Evolutionary conservation across 2,888 invertebrate genomes (phyloP), one percentile per base, ranked within the genome.

Genomic region (Cheilosia urbana): DNA sequence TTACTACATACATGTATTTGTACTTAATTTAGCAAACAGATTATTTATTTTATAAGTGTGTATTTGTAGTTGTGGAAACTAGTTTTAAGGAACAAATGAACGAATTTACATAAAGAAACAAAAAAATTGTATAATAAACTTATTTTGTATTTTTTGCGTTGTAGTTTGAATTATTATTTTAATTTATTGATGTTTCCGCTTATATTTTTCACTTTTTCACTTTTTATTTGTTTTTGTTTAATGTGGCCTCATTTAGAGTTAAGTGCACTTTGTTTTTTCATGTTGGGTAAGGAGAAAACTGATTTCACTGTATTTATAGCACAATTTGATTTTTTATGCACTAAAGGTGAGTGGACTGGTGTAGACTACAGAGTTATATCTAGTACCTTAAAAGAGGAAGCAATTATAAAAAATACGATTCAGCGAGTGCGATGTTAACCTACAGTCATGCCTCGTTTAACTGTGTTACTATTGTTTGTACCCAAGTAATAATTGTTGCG

Each of bases 81-180:
- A 66, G 51, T 47, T 72, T 60, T 82, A 71, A 73, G 60, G 4
- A 19, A 30, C 21, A 40, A 73, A 24, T 19, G 68, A 68, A 37
- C 34, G 15, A 34, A 47, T 66, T 63, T 49, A 27, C 17, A 51
- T 15, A 49, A 37, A 40, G 19, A 7, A 21, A 21, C 19, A 11
- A 45, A n/a, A 37, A 42, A 71, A 15, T 27, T 60, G 13, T 68
- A 60, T 47, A 83, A 83, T 83, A 79, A 83, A 73, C 57, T 71
- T 21, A 24, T 63, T 83, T 79, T 57, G 65, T 68, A 69, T 78
- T 78, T 83, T 57, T 79, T 79, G 55, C 63, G 68, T 73, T 83
- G 79, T 83, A 83, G 78, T 83, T 83, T 82, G 72, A 42, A 57
- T 63, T 42, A 58, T 57, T 42, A 51, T 57, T 42, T 58, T 4